These are phyloP conservation scores for Ispidina picta DNA, from an alignment of 2,797 vertebrate species.

Conservation along the genomic window DNA sequence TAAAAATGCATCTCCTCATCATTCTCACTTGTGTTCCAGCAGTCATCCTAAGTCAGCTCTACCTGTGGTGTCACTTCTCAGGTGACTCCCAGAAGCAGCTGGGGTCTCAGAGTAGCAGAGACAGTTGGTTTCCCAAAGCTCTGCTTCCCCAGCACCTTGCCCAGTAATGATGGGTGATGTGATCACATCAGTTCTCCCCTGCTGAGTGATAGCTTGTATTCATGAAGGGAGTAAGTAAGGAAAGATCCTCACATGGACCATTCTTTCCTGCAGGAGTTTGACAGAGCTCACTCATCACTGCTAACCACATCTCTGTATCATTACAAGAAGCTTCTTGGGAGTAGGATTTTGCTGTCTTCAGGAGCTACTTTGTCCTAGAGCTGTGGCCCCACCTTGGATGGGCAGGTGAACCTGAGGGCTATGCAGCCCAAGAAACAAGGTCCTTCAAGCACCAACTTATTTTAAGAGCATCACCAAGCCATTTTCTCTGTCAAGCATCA, in stretches of 20 bases:
- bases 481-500: background rate
- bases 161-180: background rate
- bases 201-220: background rate
- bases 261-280: background rate
- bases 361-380: background rate
- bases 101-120: background rate
- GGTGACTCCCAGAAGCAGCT: background rate
- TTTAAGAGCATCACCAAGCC: background rate
- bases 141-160: background rate
- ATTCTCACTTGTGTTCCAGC: background rate
- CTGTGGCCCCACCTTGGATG: rapidly evolving
- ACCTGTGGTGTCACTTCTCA: background rate
- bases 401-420: background rate
- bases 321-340: background rate
- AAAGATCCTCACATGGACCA: background rate
- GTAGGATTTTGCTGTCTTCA: background rate
- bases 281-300: background rate
- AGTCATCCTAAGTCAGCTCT: background rate
- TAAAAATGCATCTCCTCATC: background rate
- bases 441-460: background rate
- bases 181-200: background rate
- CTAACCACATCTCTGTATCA: background rate
- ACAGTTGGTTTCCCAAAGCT: background rate
- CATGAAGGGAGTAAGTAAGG: background rate
- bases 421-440: background rate